These are phyloP conservation scores for Ciconia maguari DNA, from an alignment of 2,113 vertebrate species.

Conservation along the genomic window DNA sequence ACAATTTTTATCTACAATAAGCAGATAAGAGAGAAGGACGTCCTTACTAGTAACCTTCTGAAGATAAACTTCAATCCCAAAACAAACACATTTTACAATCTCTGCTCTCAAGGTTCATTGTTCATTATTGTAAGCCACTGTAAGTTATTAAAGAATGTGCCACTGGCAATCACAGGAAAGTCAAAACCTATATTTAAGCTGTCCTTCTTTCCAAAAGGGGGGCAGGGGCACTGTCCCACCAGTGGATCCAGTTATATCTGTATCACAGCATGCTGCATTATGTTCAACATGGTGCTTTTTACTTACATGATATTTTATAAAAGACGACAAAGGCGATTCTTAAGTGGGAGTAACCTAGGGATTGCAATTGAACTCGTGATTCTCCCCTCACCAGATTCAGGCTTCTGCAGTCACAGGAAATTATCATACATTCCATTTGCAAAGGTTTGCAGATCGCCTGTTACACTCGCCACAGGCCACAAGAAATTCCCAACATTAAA, in stretches of 20 bases:
- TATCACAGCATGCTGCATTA: background rate
- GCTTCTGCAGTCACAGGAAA: background rate
- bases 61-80: background rate
- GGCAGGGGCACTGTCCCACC: background rate
- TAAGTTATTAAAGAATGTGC: background rate
- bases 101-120: background rate
- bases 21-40: background rate
- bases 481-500: background rate
- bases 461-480: background rate
- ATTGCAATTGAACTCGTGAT: background rate
- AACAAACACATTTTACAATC: background rate
- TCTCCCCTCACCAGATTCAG: background rate
- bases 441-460: background rate
- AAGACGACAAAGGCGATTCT: background rate
- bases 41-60: conserved; percentile 12
- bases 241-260: background rate
- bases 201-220: background rate
- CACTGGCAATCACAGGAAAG: background rate
- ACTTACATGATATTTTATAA: background rate
- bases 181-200: background rate
- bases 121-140: background rate
- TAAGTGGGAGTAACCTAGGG: background rate
- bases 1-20: background rate
- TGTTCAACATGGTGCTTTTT: background rate
- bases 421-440: background rate